A percentile compares a stretch with the other conserved stretches of the same genome.
Conservation (phyloP, 2,113 vertebrate genomes). For the Antennarius striatus region DNA sequence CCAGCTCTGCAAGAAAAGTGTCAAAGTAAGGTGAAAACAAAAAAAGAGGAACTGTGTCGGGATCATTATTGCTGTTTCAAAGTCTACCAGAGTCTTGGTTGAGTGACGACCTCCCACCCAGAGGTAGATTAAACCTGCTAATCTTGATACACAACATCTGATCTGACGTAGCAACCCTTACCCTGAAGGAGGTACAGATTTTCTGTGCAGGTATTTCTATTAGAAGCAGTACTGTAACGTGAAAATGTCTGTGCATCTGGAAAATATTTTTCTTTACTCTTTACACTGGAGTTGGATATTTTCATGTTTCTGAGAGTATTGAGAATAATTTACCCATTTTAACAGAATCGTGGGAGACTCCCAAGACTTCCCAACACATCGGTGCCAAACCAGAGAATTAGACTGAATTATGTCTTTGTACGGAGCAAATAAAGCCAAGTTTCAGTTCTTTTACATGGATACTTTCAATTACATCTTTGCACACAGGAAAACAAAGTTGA, state of each 20-base stretch:
- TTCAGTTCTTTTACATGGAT: background rate
- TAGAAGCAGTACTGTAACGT: background rate
- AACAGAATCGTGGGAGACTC: background rate
- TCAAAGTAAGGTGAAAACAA: background rate
- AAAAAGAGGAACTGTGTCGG: background rate
- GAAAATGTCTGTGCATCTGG: background rate
- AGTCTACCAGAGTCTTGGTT: background rate
- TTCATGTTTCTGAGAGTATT: too few species aligned
- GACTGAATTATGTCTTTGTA: background rate
- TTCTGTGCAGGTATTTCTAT: background rate
- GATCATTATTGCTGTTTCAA: constrained; percentile 3
- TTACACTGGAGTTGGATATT: too few species aligned
- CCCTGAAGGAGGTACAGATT: constrained; percentile 9
- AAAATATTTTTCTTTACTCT: too few species aligned
- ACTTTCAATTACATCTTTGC: background rate
- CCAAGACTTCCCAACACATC: background rate
- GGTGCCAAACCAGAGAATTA: background rate
- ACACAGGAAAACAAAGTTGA: background rate
- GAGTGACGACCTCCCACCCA: constrained; percentile 5
- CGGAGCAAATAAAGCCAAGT: background rate
- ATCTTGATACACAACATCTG: constrained; percentile 25
- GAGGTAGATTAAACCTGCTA: constrained; percentile 27
- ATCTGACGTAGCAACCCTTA: constrained; percentile 15
- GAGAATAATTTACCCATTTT: too few species aligned
- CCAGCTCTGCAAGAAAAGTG: background rate